Evolutionary conservation across 2,113 vertebrate species (phyloP), one percentile per base, ranked within the genome.

Genomic region (Oryzias celebensis): DNA sequence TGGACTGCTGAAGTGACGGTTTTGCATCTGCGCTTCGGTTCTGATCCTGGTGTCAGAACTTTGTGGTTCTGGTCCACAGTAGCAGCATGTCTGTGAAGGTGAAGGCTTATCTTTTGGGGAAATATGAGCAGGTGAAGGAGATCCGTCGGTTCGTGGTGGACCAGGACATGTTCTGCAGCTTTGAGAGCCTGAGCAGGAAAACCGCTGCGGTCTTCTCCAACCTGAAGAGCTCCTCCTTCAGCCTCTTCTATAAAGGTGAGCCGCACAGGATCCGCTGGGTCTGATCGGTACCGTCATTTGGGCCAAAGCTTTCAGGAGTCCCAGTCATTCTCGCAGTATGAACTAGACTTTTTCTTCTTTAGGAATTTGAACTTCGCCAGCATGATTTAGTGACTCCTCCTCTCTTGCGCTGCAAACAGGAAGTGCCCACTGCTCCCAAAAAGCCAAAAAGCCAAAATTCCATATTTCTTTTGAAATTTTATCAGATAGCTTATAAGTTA

Each of bases 61-160:
- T 47, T 6, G 26, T 16, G 43, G 8, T 15, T 17, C 42, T 3
- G 24, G 4, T 41, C 28, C 5, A 13, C 23, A 14, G 51, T 7
- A 31, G 5, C 58, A 64, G 49, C 22, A 95, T 95, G 94, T 90
- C 94, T 64, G 71, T 98, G 73, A 97, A 92, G 0, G 93, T 97
- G 47, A 99, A 99, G 83, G 96, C 94, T 45, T 98, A 96, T 64
- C 93, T 99, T 12, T 68, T 97, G 67, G 96, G 96, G 16, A 97
- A 94, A 56, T 96, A 99, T 1, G 95, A 95, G 15, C 52, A 73
- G 1, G 78, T 93, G 44, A 94, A 92, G 58, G 97, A 99, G 87
- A 97, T 99, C 84, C 95, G 97, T 13, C 92, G 96, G 81, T 98
- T 99, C 81, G 73, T 92, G 4, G 86, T 98, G 64, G 89, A 92